phyloP scores from a whole-genome alignment of 1,140 invertebrate species.

The Tetramorium parvispinum region DNA sequence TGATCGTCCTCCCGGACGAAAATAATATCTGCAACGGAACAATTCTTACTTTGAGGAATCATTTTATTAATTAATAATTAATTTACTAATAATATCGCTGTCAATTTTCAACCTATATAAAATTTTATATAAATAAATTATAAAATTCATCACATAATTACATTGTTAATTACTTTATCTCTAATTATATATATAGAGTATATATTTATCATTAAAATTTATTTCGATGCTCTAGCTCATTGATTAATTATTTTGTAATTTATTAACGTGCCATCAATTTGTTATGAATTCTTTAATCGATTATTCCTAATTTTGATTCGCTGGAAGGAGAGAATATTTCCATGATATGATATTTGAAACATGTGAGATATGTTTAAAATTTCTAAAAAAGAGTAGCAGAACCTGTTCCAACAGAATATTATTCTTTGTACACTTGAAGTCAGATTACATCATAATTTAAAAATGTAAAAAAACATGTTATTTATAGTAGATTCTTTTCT shows the following conservation, averaged over 20 bases:
- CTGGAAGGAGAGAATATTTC: background rate
- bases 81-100: background rate
- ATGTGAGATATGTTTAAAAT: background rate
- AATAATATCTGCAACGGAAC: background rate
- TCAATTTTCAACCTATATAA: background rate
- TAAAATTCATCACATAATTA: background rate
- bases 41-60: background rate
- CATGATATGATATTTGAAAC: background rate
- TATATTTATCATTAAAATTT: background rate
- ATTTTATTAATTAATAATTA: background rate
- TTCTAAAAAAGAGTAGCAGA: background rate
- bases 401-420: background rate
- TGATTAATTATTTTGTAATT: background rate
- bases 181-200: background rate
- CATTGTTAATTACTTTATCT: background rate
- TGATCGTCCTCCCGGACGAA: conserved; percentile 6
- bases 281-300: background rate
- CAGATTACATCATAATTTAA: background rate
- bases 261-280: background rate
- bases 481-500: background rate
- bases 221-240: background rate
- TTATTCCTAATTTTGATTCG: conserved; percentile 19
- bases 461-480: background rate
- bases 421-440: background rate
- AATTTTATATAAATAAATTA: background rate